Conservation (phyloP, 2,113 vertebrate genomes). For the Pelecanoides urinatrix region DNA sequence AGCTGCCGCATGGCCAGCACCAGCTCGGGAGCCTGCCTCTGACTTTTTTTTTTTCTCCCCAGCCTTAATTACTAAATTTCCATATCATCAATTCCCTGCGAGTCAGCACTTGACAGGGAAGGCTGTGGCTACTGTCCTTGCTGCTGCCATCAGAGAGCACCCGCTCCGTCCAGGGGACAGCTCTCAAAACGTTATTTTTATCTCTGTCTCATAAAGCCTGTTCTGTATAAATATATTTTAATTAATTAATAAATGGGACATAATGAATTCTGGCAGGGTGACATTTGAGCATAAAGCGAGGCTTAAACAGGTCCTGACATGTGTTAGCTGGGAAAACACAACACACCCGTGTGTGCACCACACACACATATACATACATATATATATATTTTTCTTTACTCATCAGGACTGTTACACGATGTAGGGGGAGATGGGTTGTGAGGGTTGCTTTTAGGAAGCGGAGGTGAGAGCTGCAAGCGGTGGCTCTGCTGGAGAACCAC, state of each 20-base stretch:
- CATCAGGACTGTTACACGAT: not conserved
- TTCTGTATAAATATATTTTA: conserved; percentile 79
- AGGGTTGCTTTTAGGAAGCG: not conserved
- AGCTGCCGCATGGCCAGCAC: not conserved
- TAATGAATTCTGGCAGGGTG: conserved; percentile 83
- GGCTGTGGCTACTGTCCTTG: conserved; percentile 8
- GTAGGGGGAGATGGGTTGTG: not conserved
- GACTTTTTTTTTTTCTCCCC: not conserved
- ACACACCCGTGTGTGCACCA: not conserved
- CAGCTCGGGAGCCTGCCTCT: not conserved
- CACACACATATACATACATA: not conserved
- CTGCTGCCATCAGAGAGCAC: conserved; percentile 52
- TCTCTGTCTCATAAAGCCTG: conserved; percentile 70
- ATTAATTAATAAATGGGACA: conserved; percentile 80
- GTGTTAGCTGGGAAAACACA: conserved; percentile 69
- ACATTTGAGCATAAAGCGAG: conserved; percentile 76
- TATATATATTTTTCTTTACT: not conserved
- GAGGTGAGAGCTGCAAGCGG: not conserved
- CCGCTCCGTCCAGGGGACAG: conserved; percentile 40
- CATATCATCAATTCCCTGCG: not conserved
- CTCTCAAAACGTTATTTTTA: conserved; percentile 78
- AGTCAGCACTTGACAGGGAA: conserved; percentile 37
- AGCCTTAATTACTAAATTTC: conserved; percentile 44
- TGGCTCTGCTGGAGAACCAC: not conserved
- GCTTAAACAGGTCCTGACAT: conserved; percentile 74